These are phyloP conservation scores for Aix galericulata DNA, from an alignment of 2,113 vertebrate species.

Conservation along the genomic window DNA sequence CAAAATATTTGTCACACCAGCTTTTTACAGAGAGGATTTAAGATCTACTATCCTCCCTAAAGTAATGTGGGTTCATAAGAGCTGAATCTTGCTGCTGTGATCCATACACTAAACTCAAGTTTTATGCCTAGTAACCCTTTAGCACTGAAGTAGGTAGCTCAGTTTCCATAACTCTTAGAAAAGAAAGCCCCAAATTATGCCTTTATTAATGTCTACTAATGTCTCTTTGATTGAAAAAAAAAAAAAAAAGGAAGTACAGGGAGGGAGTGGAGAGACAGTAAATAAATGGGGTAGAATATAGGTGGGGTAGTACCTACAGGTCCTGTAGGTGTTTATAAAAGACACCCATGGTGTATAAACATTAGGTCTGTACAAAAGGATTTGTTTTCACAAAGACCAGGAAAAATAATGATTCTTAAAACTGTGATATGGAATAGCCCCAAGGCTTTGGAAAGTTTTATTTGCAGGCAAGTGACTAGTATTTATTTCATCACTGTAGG, in stretches of 20 bases:
- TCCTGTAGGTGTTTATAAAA: not conserved
- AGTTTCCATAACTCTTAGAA: not conserved
- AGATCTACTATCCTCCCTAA: not conserved
- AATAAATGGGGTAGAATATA: not conserved
- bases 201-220: not conserved
- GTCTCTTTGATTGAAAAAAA: not conserved
- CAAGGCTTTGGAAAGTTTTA: not conserved
- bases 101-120: not conserved
- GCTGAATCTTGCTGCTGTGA: not conserved
- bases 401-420: not conserved
- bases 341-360: not conserved
- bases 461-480: not conserved
- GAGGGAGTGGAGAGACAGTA: not conserved
- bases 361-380: not conserved
- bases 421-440: not conserved
- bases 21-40: not conserved
- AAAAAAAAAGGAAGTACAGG: not conserved
- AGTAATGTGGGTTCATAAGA: not conserved
- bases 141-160: not conserved
- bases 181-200: not conserved
- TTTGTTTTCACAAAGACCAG: accelerated
- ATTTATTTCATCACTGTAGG: not conserved
- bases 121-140: not conserved
- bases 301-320: not conserved
- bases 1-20: not conserved